These are phyloP conservation scores for Laothoe populi DNA, from an alignment of 2,888 invertebrate species.

Conservation along the genomic window DNA sequence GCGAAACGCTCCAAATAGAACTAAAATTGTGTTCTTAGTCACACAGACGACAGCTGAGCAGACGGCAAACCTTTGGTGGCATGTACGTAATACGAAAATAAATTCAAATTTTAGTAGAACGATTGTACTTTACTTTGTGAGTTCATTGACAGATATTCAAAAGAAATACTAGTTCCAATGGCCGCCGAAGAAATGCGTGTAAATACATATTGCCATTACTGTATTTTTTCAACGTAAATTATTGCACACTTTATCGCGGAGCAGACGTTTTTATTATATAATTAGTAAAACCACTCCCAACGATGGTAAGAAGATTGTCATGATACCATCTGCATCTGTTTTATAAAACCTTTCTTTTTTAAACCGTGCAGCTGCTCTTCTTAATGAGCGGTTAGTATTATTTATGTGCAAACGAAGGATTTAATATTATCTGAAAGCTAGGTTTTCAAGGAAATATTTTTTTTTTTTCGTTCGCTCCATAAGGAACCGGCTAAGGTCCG, in stretches of 20 bases:
- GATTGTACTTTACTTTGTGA: conserved; percentile 39
- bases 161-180: conserved; percentile 29
- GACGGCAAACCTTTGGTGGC: conserved; percentile 1
- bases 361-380: conserved; percentile 22
- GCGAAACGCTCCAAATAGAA: conserved; percentile 41
- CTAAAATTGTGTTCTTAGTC: conserved; percentile 36
- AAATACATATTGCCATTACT: neutral
- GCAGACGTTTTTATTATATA: conserved; percentile 18
- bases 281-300: conserved; percentile 16
- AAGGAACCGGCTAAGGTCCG: too few relatives aligned
- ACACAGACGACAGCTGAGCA: conserved; percentile 24
- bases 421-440: neutral
- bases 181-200: neutral
- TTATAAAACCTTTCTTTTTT: conserved; percentile 23
- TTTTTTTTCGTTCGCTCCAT: too few relatives aligned
- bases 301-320: conserved; percentile 10
- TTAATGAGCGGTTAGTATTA: conserved; percentile 7
- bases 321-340: conserved; percentile 21
- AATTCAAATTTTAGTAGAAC: conserved; percentile 41
- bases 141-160: conserved; percentile 46
- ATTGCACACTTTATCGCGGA: neutral
- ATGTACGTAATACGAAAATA: conserved; percentile 35
- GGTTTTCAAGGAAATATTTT: conserved; percentile 1
- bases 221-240: conserved; percentile 27
- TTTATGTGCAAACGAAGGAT: conserved; percentile 1